Conservation (phyloP, 2,888 invertebrate genomes). For the Ennomos fuscantarius region DNA sequence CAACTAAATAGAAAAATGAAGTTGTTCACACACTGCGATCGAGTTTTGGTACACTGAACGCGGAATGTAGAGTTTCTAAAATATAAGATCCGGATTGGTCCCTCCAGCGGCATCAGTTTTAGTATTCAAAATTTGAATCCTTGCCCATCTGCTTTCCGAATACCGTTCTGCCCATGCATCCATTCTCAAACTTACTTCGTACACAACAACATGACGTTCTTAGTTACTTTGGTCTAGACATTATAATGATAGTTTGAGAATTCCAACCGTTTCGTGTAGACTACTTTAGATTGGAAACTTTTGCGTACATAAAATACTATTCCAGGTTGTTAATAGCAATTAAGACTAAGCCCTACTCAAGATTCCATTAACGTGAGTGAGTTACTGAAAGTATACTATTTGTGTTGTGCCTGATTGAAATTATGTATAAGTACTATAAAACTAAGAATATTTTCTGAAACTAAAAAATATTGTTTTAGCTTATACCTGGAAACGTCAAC, state of each 20-base stretch:
- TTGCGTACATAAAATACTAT: background rate
- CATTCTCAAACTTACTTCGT: slow-evolving; percentile 5
- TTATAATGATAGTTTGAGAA: slow-evolving; percentile 13
- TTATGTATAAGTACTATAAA: too few species aligned
- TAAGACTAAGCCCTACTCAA: background rate
- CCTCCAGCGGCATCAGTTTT: slow-evolving; percentile 2
- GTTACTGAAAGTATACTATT: too few species aligned
- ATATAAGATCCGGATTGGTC: slow-evolving; percentile 2
- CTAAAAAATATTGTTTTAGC: slow-evolving; percentile 77
- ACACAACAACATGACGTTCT: slow-evolving; percentile 5
- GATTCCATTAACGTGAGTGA: too few species aligned
- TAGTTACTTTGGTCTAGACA: slow-evolving; percentile 16
- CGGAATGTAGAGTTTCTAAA: slow-evolving; percentile 12
- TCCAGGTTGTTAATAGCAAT: too few species aligned
- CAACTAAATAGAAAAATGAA: slow-evolving; percentile 24
- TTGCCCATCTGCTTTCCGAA: slow-evolving; percentile 6
- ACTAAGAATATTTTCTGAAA: background rate
- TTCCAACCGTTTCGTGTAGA: slow-evolving; percentile 7
- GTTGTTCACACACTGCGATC: slow-evolving; percentile 6
- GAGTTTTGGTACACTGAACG: slow-evolving; percentile 10
- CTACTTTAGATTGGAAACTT: background rate
- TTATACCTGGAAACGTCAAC: slow-evolving; percentile 90
- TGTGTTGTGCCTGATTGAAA: too few species aligned
- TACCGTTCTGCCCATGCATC: background rate
- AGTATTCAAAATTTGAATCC: slow-evolving; percentile 16